These are phyloP conservation scores for Lasiurus cinereus DNA, from an alignment of 2,113 vertebrate species.

Conservation along the genomic window DNA sequence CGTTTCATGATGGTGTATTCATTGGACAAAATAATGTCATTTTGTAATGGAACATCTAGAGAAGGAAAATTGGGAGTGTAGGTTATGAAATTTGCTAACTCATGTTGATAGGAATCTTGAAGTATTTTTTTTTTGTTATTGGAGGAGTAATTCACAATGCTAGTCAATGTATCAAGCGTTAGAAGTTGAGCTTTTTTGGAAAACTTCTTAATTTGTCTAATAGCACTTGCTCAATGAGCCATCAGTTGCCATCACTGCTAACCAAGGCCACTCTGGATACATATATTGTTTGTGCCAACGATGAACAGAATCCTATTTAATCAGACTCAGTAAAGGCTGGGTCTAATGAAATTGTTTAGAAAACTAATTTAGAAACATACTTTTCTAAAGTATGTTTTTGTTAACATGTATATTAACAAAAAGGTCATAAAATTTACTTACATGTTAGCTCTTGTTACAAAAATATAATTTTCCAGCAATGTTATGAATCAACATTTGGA, in stretches of 20 bases:
- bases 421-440: not conserved
- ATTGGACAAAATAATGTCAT: constrained; percentile 35
- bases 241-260: not conserved
- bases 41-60: constrained; percentile 15
- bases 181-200: constrained; percentile 31
- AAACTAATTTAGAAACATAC: constrained; percentile 58
- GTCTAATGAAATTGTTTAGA: constrained; percentile 5
- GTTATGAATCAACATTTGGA: not conserved
- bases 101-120: constrained; percentile 23
- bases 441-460: not conserved
- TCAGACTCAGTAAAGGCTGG: not conserved
- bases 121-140: constrained; percentile 54
- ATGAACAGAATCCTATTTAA: not conserved
- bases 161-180: constrained; percentile 32
- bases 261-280: not conserved
- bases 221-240: not conserved
- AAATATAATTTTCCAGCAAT: constrained; percentile 34
- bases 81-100: constrained; percentile 36
- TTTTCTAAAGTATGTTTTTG: not conserved
- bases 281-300: not conserved
- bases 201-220: not conserved
- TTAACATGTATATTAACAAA: not conserved
- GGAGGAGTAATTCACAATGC: constrained; percentile 42
- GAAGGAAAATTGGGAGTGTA: not conserved
- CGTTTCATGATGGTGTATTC: not conserved